These are phyloP conservation scores for Maylandia zebra DNA, from an alignment of 2,113 vertebrate species.

Conservation along the genomic window DNA sequence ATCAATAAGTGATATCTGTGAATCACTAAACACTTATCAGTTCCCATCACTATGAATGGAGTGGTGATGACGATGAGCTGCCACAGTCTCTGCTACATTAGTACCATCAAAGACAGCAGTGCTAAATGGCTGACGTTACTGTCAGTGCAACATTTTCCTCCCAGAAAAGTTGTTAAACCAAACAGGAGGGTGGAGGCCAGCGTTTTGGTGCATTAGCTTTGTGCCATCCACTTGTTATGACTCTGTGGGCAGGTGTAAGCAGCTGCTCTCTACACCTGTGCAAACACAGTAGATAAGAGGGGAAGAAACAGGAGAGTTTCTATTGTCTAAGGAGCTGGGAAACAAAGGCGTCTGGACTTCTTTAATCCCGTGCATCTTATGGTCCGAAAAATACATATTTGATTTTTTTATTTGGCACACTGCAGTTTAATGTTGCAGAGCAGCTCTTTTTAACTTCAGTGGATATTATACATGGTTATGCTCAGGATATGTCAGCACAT, in stretches of 20 bases:
- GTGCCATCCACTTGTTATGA: background rate
- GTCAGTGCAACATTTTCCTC: background rate
- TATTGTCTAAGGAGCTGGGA: background rate
- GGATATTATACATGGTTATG: too few species aligned
- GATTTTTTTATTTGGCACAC: too few species aligned
- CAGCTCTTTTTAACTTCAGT: too few species aligned
- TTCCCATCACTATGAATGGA: background rate
- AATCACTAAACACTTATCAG: background rate
- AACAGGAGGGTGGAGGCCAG: background rate
- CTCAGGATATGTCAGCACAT: too few species aligned
- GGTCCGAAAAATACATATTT: too few species aligned
- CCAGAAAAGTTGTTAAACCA: background rate
- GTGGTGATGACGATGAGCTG: background rate
- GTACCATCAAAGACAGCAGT: background rate
- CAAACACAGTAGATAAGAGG: background rate
- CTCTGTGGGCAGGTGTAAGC: background rate
- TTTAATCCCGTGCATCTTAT: background rate
- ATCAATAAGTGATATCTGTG: background rate
- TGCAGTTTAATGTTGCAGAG: too few species aligned
- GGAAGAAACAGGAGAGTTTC: background rate
- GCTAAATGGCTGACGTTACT: background rate
- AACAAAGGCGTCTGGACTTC: background rate
- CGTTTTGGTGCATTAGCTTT: background rate
- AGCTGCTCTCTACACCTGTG: background rate
- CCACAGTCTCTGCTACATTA: background rate